Base-by-base conservation (phyloP, 2,888 invertebrate genomes). In the Drosophila subsilvestris region DNA sequence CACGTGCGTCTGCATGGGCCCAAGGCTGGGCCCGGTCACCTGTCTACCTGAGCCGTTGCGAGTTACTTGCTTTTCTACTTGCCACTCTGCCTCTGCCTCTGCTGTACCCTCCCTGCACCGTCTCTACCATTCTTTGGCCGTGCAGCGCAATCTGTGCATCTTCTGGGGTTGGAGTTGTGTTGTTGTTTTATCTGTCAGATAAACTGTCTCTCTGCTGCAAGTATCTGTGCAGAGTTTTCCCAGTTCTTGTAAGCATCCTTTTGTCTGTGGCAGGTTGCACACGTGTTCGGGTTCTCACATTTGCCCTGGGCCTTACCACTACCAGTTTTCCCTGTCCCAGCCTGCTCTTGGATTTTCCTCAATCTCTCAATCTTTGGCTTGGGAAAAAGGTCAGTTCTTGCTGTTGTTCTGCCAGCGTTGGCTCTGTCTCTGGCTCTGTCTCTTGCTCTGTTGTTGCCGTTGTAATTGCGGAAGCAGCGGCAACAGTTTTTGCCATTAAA, bases 381-480 rank as follows among this genome's bases (percentile, higher is more conserved):
- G 32, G 12, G 32, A 32, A 32, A 32, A 32, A 14, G 32, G 32
- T 32, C 12, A 32, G 32, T 14, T 5, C 32, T 32, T 5, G 32
- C 32, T 12, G 32, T 32, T 32, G 32, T 32, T 32, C 32, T 32
- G 29, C 29, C 29, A 3, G 29, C 29, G 10, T 10, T 10, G 0
- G 8, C 22, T 22, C 22, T 65, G 42, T 22, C 22, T 22, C 22
- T 22, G 1, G 4, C 8, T 27, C 29, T 32, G 50, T n/a, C 20
- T 27, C 9, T 27, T 8, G 49, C 54, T 58, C 42, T n/a, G n/a
- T 53, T 49, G 61, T 60, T 60, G 58, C 50, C 53, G 50, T 48
- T 61, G 75, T 56, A 73, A 80, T 80, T 75, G 74, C 79, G 81
- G 81, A 80, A 80, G 74, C 75, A 69, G 32, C 53, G 47, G 17